These are phyloP conservation scores for Phyllotreta striolata DNA, from an alignment of 2,888 invertebrate genomes.

Conservation along the genomic window DNA sequence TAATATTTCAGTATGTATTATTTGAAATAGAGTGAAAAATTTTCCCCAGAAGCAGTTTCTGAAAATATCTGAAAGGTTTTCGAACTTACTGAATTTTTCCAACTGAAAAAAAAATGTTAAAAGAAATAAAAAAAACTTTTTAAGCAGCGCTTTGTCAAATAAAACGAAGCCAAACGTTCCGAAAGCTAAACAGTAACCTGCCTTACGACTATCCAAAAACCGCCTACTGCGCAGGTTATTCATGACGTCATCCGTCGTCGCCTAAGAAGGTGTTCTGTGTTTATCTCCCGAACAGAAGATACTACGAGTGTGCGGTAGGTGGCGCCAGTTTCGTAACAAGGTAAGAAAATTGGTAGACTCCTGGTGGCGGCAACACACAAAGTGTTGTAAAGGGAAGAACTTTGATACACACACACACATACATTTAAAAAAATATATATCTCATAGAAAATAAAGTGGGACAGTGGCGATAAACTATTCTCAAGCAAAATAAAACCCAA, in stretches of 20 bases:
- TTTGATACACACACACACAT: slow-evolving; percentile 31
- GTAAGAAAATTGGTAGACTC: slow-evolving; percentile 42
- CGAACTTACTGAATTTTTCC: neutral
- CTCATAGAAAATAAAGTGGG: slow-evolving; percentile 32
- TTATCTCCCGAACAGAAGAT: slow-evolving; percentile 30
- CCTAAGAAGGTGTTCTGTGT: slow-evolving; percentile 45
- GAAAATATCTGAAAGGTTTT: slow-evolving; percentile 1
- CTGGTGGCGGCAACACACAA: slow-evolving; percentile 58
- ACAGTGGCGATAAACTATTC: slow-evolving; percentile 43
- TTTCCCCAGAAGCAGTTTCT: too few relatives aligned
- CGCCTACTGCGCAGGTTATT: slow-evolving; percentile 19
- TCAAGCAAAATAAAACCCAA: slow-evolving; percentile 62
- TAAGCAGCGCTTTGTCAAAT: slow-evolving; percentile 2
- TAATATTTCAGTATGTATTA: too few relatives aligned
- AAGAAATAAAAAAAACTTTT: neutral
- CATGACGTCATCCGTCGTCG: slow-evolving; percentile 20
- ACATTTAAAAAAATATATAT: slow-evolving; percentile 36
- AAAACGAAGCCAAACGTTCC: slow-evolving; percentile 11
- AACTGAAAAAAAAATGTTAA: neutral
- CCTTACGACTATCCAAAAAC: slow-evolving; percentile 14
- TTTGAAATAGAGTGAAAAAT: too few relatives aligned
- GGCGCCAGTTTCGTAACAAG: slow-evolving; percentile 40
- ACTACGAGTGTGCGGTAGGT: slow-evolving; percentile 48
- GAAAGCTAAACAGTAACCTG: slow-evolving; percentile 10
- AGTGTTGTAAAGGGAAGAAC: slow-evolving; percentile 35